Base-by-base conservation (phyloP, 1,140 invertebrate genomes). In the Eufriesea mexicana region DNA sequence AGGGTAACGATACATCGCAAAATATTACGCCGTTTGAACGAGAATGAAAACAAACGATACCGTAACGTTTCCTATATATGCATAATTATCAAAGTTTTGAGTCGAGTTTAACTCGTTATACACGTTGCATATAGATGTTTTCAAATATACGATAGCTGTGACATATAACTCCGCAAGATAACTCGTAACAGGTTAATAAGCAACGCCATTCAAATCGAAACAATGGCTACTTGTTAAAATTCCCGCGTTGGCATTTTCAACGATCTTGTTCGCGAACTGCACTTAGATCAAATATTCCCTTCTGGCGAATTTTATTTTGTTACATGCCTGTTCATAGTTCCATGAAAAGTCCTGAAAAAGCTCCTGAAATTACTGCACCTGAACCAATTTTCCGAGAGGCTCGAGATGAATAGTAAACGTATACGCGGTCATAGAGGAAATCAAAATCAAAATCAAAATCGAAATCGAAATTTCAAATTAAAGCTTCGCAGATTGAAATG, bases 81-180 rank as follows among this genome's bases (percentile, higher is more conserved):
- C 42, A 25, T 59, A 74, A 61, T 74, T 61, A 74, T 61, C 55
- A 47, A 47, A 59, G 54, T 61, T 74, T 59, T 4, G 47, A 54
- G 67, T 16, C n/a, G 25, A 51, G 6, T 54, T 51, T 5, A 51
- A 49, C 35, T 35, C 35, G 35, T 35, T 10, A 14, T 35, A 23
- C 20, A 23, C 20, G 35, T 66, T 23, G 64, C 16, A 18, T 25
- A 28, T 35, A 72, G 28, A 25, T 42, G 20, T 55, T 59, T 20
- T 20, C 12, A 20, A 47, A 61, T 25, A 59, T 10, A 25, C 55
- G 54, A 74, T 61, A 61, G 0, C 55, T 54, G 8, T 5, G 12
- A 49, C n/a, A 49, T 16, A 49, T 14, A 8, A 61, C 59, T 1
- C 14, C 7, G 12, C 12, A 25, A 57, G 71, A 57, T n/a, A 73